Evolutionary conservation across 2,888 invertebrate species (phyloP).

Genomic region (Leptinotarsa juncta): DNA sequence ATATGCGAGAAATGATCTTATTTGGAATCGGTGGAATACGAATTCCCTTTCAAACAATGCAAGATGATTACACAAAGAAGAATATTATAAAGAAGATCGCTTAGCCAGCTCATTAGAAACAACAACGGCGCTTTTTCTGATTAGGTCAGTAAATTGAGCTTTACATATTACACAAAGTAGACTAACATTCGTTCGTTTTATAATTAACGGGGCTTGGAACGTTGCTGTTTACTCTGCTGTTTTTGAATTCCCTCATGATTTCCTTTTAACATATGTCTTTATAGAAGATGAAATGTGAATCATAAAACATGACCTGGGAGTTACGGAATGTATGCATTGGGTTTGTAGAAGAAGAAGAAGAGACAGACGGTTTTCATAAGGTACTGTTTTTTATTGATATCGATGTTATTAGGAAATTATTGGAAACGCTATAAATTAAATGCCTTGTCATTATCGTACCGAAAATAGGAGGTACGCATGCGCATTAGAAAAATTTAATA

Average conservation of each 20-base stretch:
- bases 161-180: constrained; percentile 49
- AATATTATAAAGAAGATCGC: constrained; percentile 45
- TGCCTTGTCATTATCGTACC: no score
- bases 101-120: constrained; percentile 49
- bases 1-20: constrained; percentile 4
- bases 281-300: constrained; percentile 31
- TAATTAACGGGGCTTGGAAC: constrained; percentile 42
- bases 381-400: no score
- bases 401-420: no score
- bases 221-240: constrained; percentile 37
- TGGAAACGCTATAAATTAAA: no score
- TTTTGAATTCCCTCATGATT: constrained; percentile 45
- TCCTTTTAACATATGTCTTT: constrained; percentile 42
- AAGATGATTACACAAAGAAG: constrained; percentile 38
- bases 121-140: constrained; percentile 48
- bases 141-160: constrained; percentile 53
- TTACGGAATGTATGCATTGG: background rate
- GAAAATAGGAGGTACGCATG: no score
- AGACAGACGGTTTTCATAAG: no score
- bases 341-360: no score
- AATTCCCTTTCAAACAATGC: constrained; percentile 20
- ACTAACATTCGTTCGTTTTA: constrained; percentile 46
- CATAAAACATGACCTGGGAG: constrained; percentile 16
- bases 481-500: no score
- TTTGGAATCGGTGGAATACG: constrained; percentile 10